phyloP scores from a whole-genome alignment of 2,888 invertebrate genomes.

The Scaptomyza parva region DNA sequence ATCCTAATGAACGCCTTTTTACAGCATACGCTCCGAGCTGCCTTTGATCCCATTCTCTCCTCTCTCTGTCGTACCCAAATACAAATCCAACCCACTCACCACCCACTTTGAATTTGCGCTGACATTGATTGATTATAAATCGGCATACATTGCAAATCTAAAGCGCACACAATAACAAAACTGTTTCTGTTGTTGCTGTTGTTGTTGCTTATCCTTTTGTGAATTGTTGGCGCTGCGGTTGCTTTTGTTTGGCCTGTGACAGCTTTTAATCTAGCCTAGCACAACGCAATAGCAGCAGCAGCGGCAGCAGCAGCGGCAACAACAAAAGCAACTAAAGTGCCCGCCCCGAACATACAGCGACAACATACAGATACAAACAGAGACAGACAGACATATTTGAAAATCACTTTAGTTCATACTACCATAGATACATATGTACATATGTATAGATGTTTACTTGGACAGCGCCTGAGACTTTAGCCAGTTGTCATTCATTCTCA shows the following conservation, averaged over 20 bases:
- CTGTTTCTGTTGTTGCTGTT: conserved; percentile 45
- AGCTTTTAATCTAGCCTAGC: conserved; percentile 78
- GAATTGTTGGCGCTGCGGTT: conserved; percentile 71
- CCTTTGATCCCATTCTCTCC: background rate
- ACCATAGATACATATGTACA: background rate
- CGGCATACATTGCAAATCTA: conserved; percentile 83
- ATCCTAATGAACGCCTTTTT: conserved; percentile 71
- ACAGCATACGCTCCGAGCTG: conserved; percentile 67
- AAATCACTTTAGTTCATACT: conserved; percentile 79
- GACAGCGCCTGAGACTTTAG: conserved; percentile 64
- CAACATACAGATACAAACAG: conserved; percentile 8
- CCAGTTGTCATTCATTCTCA: conserved; percentile 70
- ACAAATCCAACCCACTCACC: conserved; percentile 21
- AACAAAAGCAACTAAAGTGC: conserved; percentile 61
- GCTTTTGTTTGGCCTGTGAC: conserved; percentile 80
- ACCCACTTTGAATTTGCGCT: conserved; percentile 72
- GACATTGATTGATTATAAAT: conserved; percentile 84
- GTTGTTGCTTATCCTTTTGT: conserved; percentile 68
- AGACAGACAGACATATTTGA: conserved; percentile 62
- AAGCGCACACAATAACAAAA: conserved; percentile 75
- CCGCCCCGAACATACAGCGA: conserved; percentile 25
- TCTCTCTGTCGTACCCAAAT: too few relatives aligned
- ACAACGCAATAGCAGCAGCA: conserved; percentile 49
- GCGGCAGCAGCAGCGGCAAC: conserved; percentile 22
- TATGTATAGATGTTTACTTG: too few relatives aligned